Conservation (phyloP, 2,888 invertebrate genomes). For the Eutolmus rufibarbis region DNA sequence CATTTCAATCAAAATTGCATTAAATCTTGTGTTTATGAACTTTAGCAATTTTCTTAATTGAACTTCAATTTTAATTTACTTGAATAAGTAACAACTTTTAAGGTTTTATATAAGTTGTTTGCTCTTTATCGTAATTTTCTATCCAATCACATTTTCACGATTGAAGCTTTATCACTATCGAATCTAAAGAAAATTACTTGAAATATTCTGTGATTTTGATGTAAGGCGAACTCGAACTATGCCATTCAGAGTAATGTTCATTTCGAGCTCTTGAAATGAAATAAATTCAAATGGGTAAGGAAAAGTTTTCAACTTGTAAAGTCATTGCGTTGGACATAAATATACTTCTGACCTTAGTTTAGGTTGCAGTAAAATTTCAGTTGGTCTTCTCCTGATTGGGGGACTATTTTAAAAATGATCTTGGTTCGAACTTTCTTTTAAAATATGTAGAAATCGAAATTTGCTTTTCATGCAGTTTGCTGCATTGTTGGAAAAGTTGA, state of each 20-base stretch:
- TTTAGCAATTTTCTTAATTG: not conserved
- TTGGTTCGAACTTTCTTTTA: not conserved
- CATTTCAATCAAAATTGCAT: not conserved
- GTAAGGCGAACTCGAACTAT: not conserved
- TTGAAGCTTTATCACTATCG: not conserved
- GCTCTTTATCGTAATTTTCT: not conserved
- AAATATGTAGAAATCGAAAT: not conserved
- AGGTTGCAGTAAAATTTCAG: not conserved
- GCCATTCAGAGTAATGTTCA: not conserved
- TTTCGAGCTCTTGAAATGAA: not conserved
- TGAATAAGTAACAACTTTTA: not conserved
- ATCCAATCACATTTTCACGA: not conserved
- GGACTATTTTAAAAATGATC: not conserved
- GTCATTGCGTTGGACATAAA: not conserved
- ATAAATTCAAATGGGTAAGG: not conserved
- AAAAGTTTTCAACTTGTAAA: not conserved
- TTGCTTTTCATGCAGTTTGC: not conserved
- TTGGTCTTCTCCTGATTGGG: not conserved
- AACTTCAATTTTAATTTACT: not conserved
- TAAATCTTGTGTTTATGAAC: not conserved
- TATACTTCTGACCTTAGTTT: not conserved
- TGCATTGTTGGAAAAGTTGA: not conserved
- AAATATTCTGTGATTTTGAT: not conserved
- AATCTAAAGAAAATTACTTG: not conserved
- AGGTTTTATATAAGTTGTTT: not conserved